Conservation (phyloP, 2,113 vertebrate genomes). For the Columbina picui region DNA sequence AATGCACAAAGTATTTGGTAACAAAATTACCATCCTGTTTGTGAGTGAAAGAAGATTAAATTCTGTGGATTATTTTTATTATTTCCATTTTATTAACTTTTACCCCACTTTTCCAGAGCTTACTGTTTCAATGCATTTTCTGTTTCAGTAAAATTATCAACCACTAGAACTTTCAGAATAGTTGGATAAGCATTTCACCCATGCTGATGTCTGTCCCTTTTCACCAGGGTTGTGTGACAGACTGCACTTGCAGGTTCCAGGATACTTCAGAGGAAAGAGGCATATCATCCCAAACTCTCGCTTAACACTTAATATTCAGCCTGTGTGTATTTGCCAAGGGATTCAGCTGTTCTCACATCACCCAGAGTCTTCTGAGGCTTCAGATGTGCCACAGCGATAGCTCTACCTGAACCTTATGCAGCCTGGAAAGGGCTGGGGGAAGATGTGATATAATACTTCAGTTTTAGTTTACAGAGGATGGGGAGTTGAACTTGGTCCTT, state of each 20-base stretch:
- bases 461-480: conserved; percentile 7
- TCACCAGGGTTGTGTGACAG: background rate
- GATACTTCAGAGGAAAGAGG: background rate
- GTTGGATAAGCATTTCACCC: background rate
- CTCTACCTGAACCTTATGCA: background rate
- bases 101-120: background rate
- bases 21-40: background rate
- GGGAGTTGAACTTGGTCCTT: background rate
- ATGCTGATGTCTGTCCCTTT: background rate
- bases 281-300: fast-evolving
- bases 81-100: background rate
- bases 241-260: background rate
- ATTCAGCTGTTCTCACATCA: background rate
- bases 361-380: background rate
- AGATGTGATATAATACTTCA: background rate
- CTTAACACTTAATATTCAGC: background rate
- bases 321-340: background rate
- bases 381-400: background rate
- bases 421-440: background rate
- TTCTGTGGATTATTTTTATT: background rate
- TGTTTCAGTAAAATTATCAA: background rate
- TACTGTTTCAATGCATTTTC: background rate
- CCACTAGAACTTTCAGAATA: background rate
- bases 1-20: background rate
- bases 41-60: background rate